Percentiles rank a stretch among this genome's conserved stretches.
These are phyloP conservation scores for Phrynosoma blainvillii DNA, from an alignment of 2,113 vertebrate species.

Conservation along the genomic window DNA sequence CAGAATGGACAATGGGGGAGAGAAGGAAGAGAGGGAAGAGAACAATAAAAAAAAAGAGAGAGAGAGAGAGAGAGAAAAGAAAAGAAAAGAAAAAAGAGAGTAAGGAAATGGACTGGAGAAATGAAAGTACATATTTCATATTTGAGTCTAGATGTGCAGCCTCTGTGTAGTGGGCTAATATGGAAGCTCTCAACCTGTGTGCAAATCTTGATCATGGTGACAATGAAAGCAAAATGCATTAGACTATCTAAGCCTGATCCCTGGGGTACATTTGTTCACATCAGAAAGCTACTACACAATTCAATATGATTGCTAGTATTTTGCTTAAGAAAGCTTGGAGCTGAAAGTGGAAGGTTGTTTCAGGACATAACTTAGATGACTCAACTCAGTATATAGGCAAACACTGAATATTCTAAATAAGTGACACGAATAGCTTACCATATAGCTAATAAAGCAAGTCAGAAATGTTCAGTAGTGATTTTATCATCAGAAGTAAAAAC, in stretches of 20 bases:
- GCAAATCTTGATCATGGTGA: conserved; percentile 29
- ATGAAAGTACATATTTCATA: conserved; percentile 11
- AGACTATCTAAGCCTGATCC: conserved; percentile 13
- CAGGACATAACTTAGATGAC: neutral
- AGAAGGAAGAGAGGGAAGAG: no score
- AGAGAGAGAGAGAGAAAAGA: neutral
- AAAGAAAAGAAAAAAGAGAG: neutral
- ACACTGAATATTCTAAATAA: neutral
- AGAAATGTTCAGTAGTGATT: neutral
- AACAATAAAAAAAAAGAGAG: neutral
- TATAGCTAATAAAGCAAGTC: neutral
- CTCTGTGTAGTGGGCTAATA: conserved; percentile 8
- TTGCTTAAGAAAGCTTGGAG: neutral
- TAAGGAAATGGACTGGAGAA: neutral
- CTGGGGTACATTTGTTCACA: neutral
- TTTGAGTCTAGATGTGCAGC: conserved; percentile 2
- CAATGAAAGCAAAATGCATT: conserved; percentile 31
- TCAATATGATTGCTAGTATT: neutral
- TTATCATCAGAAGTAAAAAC: conserved; percentile 14
- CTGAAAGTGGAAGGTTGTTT: neutral
- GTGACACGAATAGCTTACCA: neutral
- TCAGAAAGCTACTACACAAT: conserved; percentile 26
- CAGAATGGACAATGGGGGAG: no score
- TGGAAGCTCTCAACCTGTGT: conserved; percentile 10
- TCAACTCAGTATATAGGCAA: neutral